These are phyloP conservation scores for Amazona ochrocephala DNA, from an alignment of 2,797 vertebrate genomes.

Conservation along the genomic window DNA sequence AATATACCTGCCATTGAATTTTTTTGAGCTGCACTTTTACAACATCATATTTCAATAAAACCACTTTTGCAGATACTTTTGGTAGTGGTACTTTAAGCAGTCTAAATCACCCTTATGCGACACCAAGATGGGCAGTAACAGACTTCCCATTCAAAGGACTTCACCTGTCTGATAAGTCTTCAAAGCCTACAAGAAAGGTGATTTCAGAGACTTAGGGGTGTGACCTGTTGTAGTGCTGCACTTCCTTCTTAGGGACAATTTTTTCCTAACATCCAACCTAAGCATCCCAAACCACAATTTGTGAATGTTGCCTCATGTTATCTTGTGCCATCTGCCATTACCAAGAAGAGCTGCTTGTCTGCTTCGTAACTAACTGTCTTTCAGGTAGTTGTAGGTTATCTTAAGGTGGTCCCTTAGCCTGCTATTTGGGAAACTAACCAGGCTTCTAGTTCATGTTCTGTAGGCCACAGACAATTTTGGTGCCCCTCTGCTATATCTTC, in stretches of 20 bases:
- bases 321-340: not conserved
- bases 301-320: not conserved
- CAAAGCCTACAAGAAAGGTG: not conserved
- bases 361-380: not conserved
- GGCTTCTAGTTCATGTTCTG: not conserved
- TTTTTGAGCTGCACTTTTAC: not conserved
- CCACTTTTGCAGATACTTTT: not conserved
- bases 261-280: not conserved
- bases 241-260: not conserved
- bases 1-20: not conserved
- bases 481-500: not conserved
- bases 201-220: not conserved
- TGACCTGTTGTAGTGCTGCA: not conserved
- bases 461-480: not conserved
- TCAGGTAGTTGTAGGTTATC: not conserved
- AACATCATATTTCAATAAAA: not conserved
- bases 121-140: not conserved
- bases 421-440: not conserved
- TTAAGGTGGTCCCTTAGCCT: not conserved
- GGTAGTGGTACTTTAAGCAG: not conserved
- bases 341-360: not conserved
- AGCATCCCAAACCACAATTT: not conserved
- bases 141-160: not conserved
- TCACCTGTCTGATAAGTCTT: not conserved
- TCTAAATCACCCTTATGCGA: too few species aligned